These are phyloP conservation scores for Cygnus buccinator DNA, from an alignment of 2,113 vertebrate species.

Conservation along the genomic window DNA sequence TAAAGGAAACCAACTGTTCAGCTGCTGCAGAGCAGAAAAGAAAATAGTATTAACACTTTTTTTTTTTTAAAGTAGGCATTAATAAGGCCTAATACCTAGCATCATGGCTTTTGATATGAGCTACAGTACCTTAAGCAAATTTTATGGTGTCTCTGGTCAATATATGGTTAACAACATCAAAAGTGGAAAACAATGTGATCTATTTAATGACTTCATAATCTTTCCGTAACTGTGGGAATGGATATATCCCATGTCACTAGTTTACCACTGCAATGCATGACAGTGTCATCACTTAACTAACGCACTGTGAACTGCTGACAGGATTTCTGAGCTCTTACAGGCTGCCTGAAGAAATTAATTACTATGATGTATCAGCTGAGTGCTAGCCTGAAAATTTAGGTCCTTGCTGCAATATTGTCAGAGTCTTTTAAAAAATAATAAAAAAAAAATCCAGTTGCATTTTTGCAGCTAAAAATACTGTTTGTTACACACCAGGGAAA, in stretches of 20 bases:
- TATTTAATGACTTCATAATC: background rate
- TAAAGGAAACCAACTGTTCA: slow-evolving; percentile 38
- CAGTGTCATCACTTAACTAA: background rate
- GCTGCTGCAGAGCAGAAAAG: background rate
- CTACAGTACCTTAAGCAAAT: background rate
- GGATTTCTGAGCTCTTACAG: background rate
- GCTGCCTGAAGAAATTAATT: background rate
- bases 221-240: background rate
- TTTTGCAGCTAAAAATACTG: background rate
- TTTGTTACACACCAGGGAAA: background rate
- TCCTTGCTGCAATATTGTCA: background rate
- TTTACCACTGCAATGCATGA: background rate
- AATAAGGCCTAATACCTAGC: background rate
- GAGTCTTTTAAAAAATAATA: background rate
- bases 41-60: background rate
- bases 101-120: background rate
- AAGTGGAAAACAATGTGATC: background rate
- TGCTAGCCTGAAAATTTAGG: background rate
- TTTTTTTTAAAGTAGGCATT: background rate
- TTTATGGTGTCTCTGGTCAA: background rate
- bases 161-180: background rate
- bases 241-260: background rate
- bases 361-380: background rate
- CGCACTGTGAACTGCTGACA: background rate
- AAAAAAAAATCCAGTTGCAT: background rate